These are phyloP conservation scores for Tetragnatha versicolor DNA, from an alignment of 1,140 invertebrate genomes.

Conservation along the genomic window DNA sequence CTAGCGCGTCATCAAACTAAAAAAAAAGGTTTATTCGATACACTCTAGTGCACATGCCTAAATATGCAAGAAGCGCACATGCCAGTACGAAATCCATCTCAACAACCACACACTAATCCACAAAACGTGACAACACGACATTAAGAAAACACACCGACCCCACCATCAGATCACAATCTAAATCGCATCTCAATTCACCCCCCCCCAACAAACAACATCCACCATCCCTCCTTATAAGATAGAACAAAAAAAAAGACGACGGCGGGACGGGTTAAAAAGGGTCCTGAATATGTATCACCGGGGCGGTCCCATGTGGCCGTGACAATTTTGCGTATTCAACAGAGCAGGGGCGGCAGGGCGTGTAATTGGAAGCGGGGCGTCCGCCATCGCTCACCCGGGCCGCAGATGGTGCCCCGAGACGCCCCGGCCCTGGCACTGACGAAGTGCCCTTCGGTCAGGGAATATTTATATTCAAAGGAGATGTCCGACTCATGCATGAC, in stretches of 20 bases:
- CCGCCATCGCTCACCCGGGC: background rate
- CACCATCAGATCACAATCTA: too few species aligned
- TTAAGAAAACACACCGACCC: too few species aligned
- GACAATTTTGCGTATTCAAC: constrained; percentile 22
- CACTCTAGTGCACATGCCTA: too few species aligned
- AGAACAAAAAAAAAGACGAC: background rate
- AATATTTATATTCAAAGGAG: too few species aligned
- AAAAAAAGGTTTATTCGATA: too few species aligned
- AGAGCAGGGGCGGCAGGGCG: background rate
- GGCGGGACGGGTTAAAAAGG: background rate
- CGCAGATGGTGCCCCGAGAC: background rate
- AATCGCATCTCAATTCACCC: too few species aligned
- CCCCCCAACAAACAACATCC: too few species aligned
- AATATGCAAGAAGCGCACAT: too few species aligned
- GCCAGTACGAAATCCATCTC: too few species aligned
- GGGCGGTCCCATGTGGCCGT: background rate
- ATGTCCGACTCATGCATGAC: too few species aligned
- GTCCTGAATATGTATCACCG: constrained; percentile 15
- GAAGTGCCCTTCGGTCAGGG: background rate
- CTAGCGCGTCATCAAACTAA: background rate
- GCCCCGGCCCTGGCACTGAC: background rate
- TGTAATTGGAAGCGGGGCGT: background rate
- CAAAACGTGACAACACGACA: too few species aligned
- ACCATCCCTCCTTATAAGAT: background rate
- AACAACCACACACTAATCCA: too few species aligned